These are phyloP conservation scores for Dynastes hyllus DNA, from an alignment of 2,888 invertebrate species.

Conservation along the genomic window DNA sequence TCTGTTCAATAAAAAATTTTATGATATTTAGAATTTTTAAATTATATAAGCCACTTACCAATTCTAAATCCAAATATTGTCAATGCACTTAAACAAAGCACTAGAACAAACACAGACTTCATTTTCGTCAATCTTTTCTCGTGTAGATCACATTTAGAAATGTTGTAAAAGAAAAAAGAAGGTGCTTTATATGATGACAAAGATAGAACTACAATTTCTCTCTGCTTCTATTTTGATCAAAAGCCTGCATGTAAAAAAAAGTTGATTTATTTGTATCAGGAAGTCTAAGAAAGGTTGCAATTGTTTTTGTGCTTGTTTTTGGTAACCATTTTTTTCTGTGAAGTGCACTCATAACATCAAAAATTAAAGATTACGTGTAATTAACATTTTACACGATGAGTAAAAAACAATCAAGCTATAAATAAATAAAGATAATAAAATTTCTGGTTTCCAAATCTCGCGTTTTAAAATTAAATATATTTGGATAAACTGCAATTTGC, in stretches of 20 bases:
- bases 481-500: constrained; percentile 18
- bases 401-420: background rate
- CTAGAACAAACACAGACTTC: background rate
- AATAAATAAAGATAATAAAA: background rate
- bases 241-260: background rate
- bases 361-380: background rate
- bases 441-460: background rate
- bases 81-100: constrained; percentile 4
- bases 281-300: too few relatives aligned
- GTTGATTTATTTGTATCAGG: background rate
- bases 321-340: background rate
- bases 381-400: background rate
- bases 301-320: background rate
- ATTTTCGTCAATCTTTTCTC: constrained; percentile 19
- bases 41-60: constrained; percentile 12
- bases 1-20: background rate
- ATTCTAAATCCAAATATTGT: constrained; percentile 6
- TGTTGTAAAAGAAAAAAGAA: constrained; percentile 10
- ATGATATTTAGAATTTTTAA: background rate
- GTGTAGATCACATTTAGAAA: constrained; percentile 25
- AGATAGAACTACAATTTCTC: constrained; percentile 24
- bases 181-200: constrained; percentile 35
- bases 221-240: background rate
- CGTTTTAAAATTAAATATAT: background rate
- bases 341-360: background rate